A percentile compares a stretch with the other conserved stretches of the same genome.
Conservation (phyloP, 2,888 invertebrate genomes). For the Cyrtodaria siliqua region DNA sequence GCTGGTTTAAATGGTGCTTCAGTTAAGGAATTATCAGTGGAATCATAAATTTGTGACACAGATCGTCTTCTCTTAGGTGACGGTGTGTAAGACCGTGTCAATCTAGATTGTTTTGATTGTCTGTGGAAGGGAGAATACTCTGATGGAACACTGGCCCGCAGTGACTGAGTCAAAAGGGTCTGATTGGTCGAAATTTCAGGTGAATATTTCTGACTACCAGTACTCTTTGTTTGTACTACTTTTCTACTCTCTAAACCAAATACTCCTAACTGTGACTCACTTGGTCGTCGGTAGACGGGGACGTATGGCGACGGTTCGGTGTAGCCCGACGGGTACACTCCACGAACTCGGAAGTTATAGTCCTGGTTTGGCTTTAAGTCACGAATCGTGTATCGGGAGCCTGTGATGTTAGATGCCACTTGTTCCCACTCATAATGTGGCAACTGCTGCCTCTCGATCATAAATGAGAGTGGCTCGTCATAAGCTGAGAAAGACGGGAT, state of each 20-base stretch:
- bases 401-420: slow-evolving; percentile 75
- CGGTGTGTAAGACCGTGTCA: background rate
- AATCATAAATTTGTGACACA: slow-evolving; percentile 40
- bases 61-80: slow-evolving; percentile 21
- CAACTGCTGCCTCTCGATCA: slow-evolving; percentile 77
- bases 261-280: slow-evolving; percentile 69
- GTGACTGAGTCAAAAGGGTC: slow-evolving; percentile 29
- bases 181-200: background rate
- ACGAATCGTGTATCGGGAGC: slow-evolving; percentile 74
- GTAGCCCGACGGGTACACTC: slow-evolving; percentile 95
- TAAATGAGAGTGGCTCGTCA: slow-evolving; percentile 77
- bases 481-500: slow-evolving; percentile 73
- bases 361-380: slow-evolving; percentile 95
- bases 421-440: slow-evolving; percentile 79
- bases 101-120: slow-evolving; percentile 16
- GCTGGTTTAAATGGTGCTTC: slow-evolving; percentile 24
- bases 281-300: slow-evolving; percentile 79
- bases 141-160: slow-evolving; percentile 34
- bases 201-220: slow-evolving; percentile 19
- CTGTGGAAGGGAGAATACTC: slow-evolving; percentile 33
- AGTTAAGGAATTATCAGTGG: slow-evolving; percentile 8
- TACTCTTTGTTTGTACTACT: slow-evolving; percentile 13
- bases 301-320: slow-evolving; percentile 98
- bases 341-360: slow-evolving; percentile 97
- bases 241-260: slow-evolving; percentile 37